Conservation (phyloP, 2,113 vertebrate species). For the Physeter macrocephalus region DNA sequence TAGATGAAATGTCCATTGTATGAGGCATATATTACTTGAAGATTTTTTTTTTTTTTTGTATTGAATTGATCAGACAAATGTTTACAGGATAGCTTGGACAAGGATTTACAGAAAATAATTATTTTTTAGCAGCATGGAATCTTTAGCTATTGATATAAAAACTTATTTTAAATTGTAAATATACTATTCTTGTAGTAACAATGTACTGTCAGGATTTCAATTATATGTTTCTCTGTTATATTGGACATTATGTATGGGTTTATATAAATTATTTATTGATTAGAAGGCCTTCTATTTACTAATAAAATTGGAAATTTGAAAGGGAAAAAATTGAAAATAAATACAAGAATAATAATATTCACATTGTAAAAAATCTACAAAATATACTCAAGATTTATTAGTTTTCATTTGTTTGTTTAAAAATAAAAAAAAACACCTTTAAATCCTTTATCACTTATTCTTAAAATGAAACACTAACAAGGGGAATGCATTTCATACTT, state of each 20-base stretch:
- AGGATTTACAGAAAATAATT: conserved; percentile 12
- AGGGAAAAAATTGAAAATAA: background rate
- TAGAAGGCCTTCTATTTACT: background rate
- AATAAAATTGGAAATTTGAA: background rate
- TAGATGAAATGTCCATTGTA: conserved; percentile 38
- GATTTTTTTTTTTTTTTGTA: background rate
- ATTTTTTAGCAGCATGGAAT: conserved; percentile 28
- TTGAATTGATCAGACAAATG: conserved; percentile 34
- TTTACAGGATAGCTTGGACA: conserved; percentile 18
- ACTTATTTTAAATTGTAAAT: background rate
- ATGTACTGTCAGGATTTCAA: background rate
- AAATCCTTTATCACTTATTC: background rate
- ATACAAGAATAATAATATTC: background rate
- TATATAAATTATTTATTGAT: background rate
- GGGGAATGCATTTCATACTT: background rate
- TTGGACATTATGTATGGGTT: background rate
- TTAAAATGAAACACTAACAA: background rate
- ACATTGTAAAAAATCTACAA: background rate
- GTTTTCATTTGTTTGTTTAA: background rate
- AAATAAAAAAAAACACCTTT: background rate
- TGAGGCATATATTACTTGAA: conserved; percentile 34
- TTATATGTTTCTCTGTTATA: background rate
- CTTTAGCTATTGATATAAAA: conserved; percentile 32
- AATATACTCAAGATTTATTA: background rate
- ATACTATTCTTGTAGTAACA: background rate